Evolutionary conservation across 2,113 vertebrate species (phyloP), one percentile per base, ranked within the genome.

Genomic region (Microcebus murinus): DNA sequence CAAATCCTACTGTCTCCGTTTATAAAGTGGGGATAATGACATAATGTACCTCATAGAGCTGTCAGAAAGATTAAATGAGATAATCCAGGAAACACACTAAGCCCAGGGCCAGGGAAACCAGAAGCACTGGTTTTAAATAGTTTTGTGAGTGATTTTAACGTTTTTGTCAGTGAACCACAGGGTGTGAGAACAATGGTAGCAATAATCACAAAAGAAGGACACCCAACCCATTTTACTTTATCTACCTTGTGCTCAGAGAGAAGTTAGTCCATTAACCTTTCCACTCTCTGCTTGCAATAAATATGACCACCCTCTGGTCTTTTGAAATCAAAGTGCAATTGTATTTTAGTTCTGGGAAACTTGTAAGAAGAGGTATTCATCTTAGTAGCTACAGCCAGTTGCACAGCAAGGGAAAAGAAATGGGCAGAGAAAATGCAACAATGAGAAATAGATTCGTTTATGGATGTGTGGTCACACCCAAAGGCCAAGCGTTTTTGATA

Each of bases 291-390:
- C 55, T 87, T 79, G 42, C 34, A 65, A 83, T 7, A 23, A 48
- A 52, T 92, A 71, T 45, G 52, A 65, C 87, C 95, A 93, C 10
- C 71, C 68, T 87, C 3, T 27, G 0, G 8, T 84, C 79, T 96
- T 91, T 86, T 52, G 76, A 79, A 95, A 86, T 86, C 48, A 89
- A 87, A 88, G 18, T 59, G 50, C 23, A 29, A 57, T 95, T 91
- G 82, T 55, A 59, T 45, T 70, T 94, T n/a, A 71, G 23, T 77
- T 91, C 71, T 48, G 29, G 34, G 29, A 81, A 57, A 76, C 81
- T 42, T 83, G 55, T 59, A 57, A 80, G 77, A 94, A 59, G 85
- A 88, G 20, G 4, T 55, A 87, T 94, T 93, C 45, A 71, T 96
- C 70, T 95, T 89, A 57, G 74, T 61, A 86, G n/a, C 63, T n/a